Evolutionary conservation across 1,140 invertebrate genomes (phyloP).

Genomic region (Cotesia vestalis): DNA sequence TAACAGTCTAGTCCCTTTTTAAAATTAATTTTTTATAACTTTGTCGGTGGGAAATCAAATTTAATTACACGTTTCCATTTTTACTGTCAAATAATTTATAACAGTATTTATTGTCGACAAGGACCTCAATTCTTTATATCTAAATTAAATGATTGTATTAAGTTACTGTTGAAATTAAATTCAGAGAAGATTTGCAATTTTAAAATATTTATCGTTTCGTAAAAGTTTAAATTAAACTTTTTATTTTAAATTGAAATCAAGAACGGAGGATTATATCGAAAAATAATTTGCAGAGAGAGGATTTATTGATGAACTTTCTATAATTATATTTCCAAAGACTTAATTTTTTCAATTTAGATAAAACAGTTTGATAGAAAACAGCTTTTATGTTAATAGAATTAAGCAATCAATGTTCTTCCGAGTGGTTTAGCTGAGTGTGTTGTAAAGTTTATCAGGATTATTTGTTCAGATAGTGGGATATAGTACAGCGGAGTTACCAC

Average conservation of each 20-base stretch:
- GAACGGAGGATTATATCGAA: neutral
- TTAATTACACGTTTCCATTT: too few relatives aligned
- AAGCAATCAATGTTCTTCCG: conserved; percentile 6
- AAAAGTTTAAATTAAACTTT: too few relatives aligned
- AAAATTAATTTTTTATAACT: neutral
- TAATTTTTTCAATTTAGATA: neutral
- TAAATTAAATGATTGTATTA: too few relatives aligned
- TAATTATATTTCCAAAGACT: neutral
- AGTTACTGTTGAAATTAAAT: too few relatives aligned
- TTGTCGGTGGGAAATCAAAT: neutral
- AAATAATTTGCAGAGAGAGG: neutral
- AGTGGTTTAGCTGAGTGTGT: neutral
- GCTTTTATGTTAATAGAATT: conserved; percentile 14
- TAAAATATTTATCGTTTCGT: too few relatives aligned
- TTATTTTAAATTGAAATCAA: too few relatives aligned
- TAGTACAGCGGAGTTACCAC: too few relatives aligned
- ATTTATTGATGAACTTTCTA: neutral
- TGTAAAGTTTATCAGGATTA: conserved; percentile 11
- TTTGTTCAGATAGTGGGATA: conserved; percentile 13
- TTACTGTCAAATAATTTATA: too few relatives aligned
- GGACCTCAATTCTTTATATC: too few relatives aligned
- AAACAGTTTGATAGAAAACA: neutral
- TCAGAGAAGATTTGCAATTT: too few relatives aligned
- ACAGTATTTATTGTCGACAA: too few relatives aligned
- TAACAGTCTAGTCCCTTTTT: conserved; percentile 7